Percentiles rank a stretch among this genome's conserved stretches.
Conservation (phyloP, 2,888 invertebrate species). For the Agrilus mali region DNA sequence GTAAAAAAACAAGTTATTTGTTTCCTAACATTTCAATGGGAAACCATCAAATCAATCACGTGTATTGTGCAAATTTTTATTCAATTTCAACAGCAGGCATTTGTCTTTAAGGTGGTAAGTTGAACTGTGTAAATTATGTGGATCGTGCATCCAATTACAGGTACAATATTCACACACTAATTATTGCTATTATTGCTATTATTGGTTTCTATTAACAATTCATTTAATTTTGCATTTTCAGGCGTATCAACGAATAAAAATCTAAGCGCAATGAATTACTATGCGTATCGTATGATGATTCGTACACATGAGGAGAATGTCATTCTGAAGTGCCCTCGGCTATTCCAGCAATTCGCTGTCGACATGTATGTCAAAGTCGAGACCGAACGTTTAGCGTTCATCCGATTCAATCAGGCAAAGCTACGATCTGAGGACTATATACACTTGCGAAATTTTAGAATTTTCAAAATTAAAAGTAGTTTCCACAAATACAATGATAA, state of each 20-base stretch:
- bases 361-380: no score
- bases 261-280: conserved; percentile 18
- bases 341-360: conserved; percentile 23
- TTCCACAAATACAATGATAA: conserved; percentile 4
- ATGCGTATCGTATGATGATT: conserved; percentile 21
- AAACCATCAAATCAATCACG: no score
- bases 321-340: conserved; percentile 18
- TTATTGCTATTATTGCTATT: no score
- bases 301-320: conserved; percentile 17
- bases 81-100: no score
- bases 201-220: no score
- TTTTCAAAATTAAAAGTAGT: conserved; percentile 6
- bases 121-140: no score
- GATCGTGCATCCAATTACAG: no score
- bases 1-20: no score
- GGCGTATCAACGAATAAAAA: conserved; percentile 16
- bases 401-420: conserved; percentile 17
- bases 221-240: background rate
- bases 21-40: no score
- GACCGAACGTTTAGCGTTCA: conserved; percentile 17
- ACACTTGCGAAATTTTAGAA: conserved; percentile 3
- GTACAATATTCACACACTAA: no score
- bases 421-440: conserved; percentile 18
- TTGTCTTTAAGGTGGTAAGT: no score
- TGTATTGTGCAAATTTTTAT: background rate